phyloP scores from a whole-genome alignment of 1,140 invertebrate species.

The Zophobas atratus region DNA sequence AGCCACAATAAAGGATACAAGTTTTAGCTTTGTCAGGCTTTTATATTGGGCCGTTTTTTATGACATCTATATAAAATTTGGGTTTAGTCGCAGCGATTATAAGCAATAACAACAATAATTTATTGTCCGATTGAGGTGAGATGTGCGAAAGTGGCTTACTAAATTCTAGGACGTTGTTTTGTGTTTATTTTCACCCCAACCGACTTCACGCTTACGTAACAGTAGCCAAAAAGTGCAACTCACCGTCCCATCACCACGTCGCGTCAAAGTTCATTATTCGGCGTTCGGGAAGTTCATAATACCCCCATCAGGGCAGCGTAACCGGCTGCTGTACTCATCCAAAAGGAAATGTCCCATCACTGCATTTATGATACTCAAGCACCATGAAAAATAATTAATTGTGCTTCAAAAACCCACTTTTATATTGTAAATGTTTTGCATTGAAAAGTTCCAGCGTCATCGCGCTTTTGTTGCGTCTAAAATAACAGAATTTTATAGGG shows the following conservation, averaged over 20 bases:
- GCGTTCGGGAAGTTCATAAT: constrained; percentile 59
- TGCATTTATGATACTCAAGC: constrained; percentile 60
- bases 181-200: too few species aligned
- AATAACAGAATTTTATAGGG: not conserved
- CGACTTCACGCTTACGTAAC: not conserved
- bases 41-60: not conserved
- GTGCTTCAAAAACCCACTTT: constrained; percentile 64
- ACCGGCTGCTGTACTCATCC: constrained; percentile 24
- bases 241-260: constrained; percentile 14
- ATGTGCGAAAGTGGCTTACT: too few species aligned
- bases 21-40: constrained; percentile 11
- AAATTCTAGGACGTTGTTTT: too few species aligned
- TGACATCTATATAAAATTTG: too few species aligned
- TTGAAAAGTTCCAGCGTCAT: constrained; percentile 52
- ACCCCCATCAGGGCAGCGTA: constrained; percentile 57
- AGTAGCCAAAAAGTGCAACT: constrained; percentile 26
- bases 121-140: too few species aligned
- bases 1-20: not conserved
- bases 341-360: constrained; percentile 61
- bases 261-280: constrained; percentile 17
- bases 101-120: too few species aligned
- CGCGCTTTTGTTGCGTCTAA: constrained; percentile 9
- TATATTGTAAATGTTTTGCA: constrained; percentile 58
- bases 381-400: constrained; percentile 66
- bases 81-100: too few species aligned